phyloP scores from a whole-genome alignment of 92 coral and sea anemone genomes.

The Isaurus tuberculatus region DNA sequence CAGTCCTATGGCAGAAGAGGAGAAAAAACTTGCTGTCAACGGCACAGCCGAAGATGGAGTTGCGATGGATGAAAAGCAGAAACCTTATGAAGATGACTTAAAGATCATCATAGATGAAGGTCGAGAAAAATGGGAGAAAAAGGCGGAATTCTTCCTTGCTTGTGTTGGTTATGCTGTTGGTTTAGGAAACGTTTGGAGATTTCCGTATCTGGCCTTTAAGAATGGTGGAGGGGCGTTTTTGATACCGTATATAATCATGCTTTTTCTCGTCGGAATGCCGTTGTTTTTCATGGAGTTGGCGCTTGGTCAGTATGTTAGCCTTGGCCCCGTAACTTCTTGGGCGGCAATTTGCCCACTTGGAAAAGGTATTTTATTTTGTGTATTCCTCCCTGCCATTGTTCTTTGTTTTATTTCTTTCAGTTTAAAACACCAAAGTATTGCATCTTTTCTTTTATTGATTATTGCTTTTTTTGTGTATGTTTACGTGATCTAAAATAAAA shows the following conservation, averaged over 20 bases:
- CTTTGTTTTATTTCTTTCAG: not conserved
- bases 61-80: slow-evolving; percentile 48
- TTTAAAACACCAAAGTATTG: not conserved
- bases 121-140: slow-evolving; percentile 95
- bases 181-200: slow-evolving; percentile 97
- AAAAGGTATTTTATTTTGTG: slow-evolving; percentile 75
- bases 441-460: not conserved
- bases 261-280: slow-evolving; percentile 97
- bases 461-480: not conserved
- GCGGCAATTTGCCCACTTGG: slow-evolving; percentile 97
- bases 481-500: not conserved
- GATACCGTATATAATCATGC: slow-evolving; percentile 89
- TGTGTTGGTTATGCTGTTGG: slow-evolving; percentile 98
- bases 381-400: not conserved
- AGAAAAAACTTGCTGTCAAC: slow-evolving; percentile 72
- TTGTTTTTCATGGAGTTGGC: slow-evolving; percentile 99
- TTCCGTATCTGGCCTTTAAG: slow-evolving; percentile 93
- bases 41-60: slow-evolving; percentile 69
- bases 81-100: slow-evolving; percentile 63
- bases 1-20: slow-evolving; percentile 57
- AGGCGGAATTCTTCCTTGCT: slow-evolving; percentile 95
- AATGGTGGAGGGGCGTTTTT: slow-evolving; percentile 99
- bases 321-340: slow-evolving; percentile 99
- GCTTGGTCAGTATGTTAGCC: slow-evolving; percentile 89
- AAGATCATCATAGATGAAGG: slow-evolving; percentile 72